Percentiles rank a stretch among this genome's conserved stretches.
Evolutionary conservation across 2,888 invertebrate genomes (phyloP).

Genomic region (Scelioninae gen. 1): DNA sequence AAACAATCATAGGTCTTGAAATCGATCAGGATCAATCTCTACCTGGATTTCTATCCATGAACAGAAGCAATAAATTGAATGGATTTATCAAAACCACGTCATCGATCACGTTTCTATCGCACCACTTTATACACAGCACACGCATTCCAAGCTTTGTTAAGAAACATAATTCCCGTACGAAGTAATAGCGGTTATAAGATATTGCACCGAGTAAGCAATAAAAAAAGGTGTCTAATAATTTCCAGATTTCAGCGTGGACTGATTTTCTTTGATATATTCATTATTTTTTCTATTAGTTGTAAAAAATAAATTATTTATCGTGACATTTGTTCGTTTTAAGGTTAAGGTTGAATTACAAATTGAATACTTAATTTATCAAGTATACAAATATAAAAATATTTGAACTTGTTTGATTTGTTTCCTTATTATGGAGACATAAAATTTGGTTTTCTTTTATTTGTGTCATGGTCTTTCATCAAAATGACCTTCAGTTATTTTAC

Average conservation of each 20-base stretch:
- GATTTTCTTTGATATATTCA: constrained; percentile 28
- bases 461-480: no score
- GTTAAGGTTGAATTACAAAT: no score
- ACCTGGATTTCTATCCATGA: constrained; percentile 34
- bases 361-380: no score
- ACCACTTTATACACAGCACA: constrained; percentile 51
- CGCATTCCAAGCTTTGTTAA: constrained; percentile 59
- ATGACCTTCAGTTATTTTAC: no score
- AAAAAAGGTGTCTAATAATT: constrained; percentile 31
- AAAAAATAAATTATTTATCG: no score
- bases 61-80: constrained; percentile 59
- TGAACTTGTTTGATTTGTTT: no score
- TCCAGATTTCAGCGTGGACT: constrained; percentile 18
- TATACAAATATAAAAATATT: no score
- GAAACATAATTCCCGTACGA: constrained; percentile 43
- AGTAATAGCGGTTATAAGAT: constrained; percentile 58
- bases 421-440: no score
- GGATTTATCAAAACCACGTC: constrained; percentile 60
- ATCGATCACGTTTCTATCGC: constrained; percentile 60
- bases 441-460: no score
- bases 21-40: constrained; percentile 33
- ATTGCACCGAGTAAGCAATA: constrained; percentile 43
- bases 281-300: constrained; percentile 7
- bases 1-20: constrained; percentile 22
- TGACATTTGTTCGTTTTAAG: no score